These are phyloP conservation scores for Capitulum mitella DNA, from an alignment of 2,888 invertebrate genomes.

Conservation along the genomic window DNA sequence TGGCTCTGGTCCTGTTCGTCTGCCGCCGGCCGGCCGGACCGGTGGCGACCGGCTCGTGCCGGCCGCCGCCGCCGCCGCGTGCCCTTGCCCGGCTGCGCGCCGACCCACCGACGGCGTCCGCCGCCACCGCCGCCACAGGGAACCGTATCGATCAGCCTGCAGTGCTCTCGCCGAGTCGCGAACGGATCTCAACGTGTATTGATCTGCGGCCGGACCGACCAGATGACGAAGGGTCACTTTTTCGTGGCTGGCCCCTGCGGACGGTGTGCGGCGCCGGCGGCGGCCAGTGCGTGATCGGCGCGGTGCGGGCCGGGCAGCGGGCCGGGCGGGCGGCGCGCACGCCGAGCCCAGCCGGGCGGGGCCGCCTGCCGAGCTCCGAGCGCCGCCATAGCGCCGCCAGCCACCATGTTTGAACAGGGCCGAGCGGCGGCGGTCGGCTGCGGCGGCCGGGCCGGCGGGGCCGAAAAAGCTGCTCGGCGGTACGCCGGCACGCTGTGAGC, in stretches of 20 bases:
- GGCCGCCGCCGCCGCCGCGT: not conserved
- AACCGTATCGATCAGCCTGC: slow-evolving; percentile 22
- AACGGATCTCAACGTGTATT: slow-evolving; percentile 24
- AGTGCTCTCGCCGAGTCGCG: slow-evolving; percentile 23
- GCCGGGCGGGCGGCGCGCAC: not conserved
- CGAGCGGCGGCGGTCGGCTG: not conserved
- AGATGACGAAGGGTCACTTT: slow-evolving; percentile 9
- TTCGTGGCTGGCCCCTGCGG: not conserved
- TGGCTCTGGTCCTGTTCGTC: no score
- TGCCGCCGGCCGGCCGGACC: no score
- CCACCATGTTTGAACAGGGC: slow-evolving; percentile 21
- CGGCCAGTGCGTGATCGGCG: slow-evolving; percentile 1
- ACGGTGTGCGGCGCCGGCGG: not conserved
- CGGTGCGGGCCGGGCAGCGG: not conserved
- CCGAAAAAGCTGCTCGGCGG: not conserved
- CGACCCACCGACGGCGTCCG: not conserved
- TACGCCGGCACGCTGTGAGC: not conserved
- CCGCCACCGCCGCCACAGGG: not conserved
- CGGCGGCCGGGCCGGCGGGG: not conserved
- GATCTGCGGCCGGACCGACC: slow-evolving; percentile 20
- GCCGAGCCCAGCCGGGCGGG: not conserved
- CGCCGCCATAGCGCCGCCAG: not conserved
- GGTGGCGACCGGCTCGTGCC: not conserved
- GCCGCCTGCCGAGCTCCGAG: not conserved
- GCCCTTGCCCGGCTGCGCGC: not conserved